phyloP scores from a whole-genome alignment of 1,140 invertebrate species.

The Leptopilina boulardi region DNA sequence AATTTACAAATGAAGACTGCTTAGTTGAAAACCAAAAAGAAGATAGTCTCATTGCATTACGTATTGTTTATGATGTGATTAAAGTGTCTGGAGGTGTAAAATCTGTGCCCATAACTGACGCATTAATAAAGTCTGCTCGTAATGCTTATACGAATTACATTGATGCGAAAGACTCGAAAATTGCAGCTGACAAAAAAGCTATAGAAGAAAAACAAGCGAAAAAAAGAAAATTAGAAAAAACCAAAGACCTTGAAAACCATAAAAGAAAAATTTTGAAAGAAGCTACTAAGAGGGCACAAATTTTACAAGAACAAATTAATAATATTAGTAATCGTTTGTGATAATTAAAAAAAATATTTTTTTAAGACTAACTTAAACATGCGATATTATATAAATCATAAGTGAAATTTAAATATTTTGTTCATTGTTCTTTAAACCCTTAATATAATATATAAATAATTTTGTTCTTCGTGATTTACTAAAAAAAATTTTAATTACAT shows the following conservation, averaged over 20 bases:
- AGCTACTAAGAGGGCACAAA: not conserved
- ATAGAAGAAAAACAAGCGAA: not conserved
- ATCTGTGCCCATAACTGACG: not conserved
- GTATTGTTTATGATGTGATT: not conserved
- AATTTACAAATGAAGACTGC: not conserved
- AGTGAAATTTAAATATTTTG: too few species aligned
- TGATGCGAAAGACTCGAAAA: not conserved
- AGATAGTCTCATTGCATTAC: not conserved
- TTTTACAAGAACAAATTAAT: too few species aligned
- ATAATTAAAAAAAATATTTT: too few species aligned
- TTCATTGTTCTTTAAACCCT: too few species aligned
- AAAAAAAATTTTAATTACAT: too few species aligned
- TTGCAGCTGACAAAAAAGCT: not conserved
- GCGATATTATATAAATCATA: too few species aligned
- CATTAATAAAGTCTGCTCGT: not conserved
- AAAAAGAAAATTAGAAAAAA: not conserved
- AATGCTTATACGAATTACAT: not conserved
- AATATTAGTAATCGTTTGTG: too few species aligned
- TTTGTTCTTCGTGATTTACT: too few species aligned
- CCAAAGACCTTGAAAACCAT: not conserved
- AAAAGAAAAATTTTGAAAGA: not conserved
- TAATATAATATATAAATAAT: too few species aligned
- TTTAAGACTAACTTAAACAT: too few species aligned
- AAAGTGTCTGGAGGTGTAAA: not conserved
- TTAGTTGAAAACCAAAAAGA: not conserved